Evolutionary conservation across 2,113 vertebrate genomes (phyloP), one percentile per base, ranked within the genome.

Genomic region (Coptodon bakossiorum): DNA sequence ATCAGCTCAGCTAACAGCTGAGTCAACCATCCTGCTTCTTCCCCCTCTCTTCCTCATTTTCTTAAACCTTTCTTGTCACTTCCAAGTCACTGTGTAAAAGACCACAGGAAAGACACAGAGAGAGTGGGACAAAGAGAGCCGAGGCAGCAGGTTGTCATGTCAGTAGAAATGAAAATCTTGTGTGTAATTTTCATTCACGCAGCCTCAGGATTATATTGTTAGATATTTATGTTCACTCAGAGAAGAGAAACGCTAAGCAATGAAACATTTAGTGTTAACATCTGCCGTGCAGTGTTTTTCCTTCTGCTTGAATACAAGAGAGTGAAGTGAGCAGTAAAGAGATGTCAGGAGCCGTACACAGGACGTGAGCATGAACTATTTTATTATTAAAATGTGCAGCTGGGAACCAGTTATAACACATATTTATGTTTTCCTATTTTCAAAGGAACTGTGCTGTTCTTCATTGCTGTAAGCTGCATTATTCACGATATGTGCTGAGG

Each of bases 1-100:
- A 91, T 92, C 90, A 92, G 88, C 86, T 90, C 71, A 88, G 87
- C 91, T 73, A 52, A 92, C 96, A 96, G 95, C 96, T 96, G 96
- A 95, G 92, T 95, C 95, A 95, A 95, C 94, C 90, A 12, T 86
- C 84, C 83, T 14, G 48, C 79, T 88, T 76, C 71, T 88, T 85
- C 31, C 66, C 73, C 73, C 16, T 76, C 31, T 91, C 22, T 54
- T 87, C 31, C 81, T 48, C 14, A 1, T 71, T 59, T 48, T 84
- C 50, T 78, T n/a, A 36, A 82, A 22, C 68, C 6, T 54, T 81
- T 83, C 5, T 52, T 79, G 76, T 52, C 66, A 66, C 86, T 87
- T 94, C 73, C 48, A 91, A 88, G 87, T 81, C 83, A 88, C 63
- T 66, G 82, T 85, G 82, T 90, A 81, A 90, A 93, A 86, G 85